Evolutionary conservation across 1,140 invertebrate genomes (phyloP).

Genomic region (Drosophila orosa): DNA sequence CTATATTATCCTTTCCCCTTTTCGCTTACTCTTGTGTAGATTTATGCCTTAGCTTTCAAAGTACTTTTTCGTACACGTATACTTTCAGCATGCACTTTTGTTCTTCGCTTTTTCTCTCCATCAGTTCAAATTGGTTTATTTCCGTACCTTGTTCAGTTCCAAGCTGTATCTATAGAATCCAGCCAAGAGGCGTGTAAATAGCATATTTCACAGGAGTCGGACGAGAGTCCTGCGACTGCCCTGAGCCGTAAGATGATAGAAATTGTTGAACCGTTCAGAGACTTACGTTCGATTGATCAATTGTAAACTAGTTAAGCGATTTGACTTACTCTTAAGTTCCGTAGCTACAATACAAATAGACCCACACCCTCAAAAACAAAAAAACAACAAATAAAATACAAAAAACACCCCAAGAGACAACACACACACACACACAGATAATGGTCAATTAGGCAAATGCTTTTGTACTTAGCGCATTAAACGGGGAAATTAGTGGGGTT

Average conservation of each 20-base stretch:
- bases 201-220: slow-evolving; percentile 42
- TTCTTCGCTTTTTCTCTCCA: slow-evolving; percentile 44
- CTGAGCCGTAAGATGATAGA: slow-evolving; percentile 75
- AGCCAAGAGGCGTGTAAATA: slow-evolving; percentile 71
- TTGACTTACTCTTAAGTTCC: slow-evolving; percentile 70
- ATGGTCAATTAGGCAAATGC: slow-evolving; percentile 71
- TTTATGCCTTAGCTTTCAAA: slow-evolving; percentile 21
- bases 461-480: slow-evolving; percentile 73
- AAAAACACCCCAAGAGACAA: slow-evolving; percentile 32
- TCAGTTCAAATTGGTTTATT: slow-evolving; percentile 38
- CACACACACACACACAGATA: slow-evolving; percentile 15
- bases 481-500: slow-evolving; percentile 69
- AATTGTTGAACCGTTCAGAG: slow-evolving; percentile 69
- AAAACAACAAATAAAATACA: slow-evolving; percentile 12
- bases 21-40: slow-evolving; percentile 36
- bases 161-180: slow-evolving; percentile 41
- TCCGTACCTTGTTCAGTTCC: slow-evolving; percentile 5
- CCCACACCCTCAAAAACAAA: slow-evolving; percentile 25
- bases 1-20: not conserved
- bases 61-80: slow-evolving; percentile 2
- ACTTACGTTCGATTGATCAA: slow-evolving; percentile 43
- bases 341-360: slow-evolving; percentile 43
- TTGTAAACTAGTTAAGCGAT: slow-evolving; percentile 74
- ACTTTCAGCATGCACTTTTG: slow-evolving; percentile 24
- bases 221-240: slow-evolving; percentile 35